Evolutionary conservation across 2,797 vertebrate genomes (phyloP).

Genomic region (Rousettus madagascariensis): DNA sequence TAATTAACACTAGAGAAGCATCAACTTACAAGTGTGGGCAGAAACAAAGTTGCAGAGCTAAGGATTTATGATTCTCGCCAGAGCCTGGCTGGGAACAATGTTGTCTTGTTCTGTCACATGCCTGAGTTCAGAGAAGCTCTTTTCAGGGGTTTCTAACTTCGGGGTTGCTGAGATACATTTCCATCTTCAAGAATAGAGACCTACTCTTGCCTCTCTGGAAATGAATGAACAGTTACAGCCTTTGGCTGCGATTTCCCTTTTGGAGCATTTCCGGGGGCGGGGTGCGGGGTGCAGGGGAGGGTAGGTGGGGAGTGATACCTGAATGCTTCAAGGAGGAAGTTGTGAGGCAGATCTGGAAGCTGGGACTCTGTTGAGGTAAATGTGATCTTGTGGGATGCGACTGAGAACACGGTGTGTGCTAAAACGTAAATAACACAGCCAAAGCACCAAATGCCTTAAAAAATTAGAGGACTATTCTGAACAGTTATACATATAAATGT

Average conservation of each 20-base stretch:
- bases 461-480: conserved; percentile 22
- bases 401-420: conserved; percentile 61
- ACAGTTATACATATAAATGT: neutral
- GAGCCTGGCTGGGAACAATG: conserved; percentile 14
- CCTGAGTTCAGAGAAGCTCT: conserved; percentile 18
- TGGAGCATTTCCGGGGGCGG: conserved; percentile 39
- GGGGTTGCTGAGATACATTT: conserved; percentile 12
- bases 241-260: conserved; percentile 67
- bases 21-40: conserved; percentile 35
- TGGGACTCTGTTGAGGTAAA: conserved; percentile 8
- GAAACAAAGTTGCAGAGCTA: conserved; percentile 32
- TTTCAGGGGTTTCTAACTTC: neutral
- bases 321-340: conserved; percentile 34
- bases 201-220: conserved; percentile 40
- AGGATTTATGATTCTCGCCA: conserved; percentile 22
- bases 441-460: conserved; percentile 42
- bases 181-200: conserved; percentile 26
- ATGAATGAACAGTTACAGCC: conserved; percentile 70
- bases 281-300: too few relatives aligned
- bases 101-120: conserved; percentile 1
- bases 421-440: conserved; percentile 65
- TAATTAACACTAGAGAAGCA: conserved; percentile 49
- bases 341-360: conserved; percentile 44
- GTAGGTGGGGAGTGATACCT: neutral
- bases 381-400: conserved; percentile 28